Base-by-base conservation (phyloP, 2,888 invertebrate genomes). In the Drosophila paranaensis region DNA sequence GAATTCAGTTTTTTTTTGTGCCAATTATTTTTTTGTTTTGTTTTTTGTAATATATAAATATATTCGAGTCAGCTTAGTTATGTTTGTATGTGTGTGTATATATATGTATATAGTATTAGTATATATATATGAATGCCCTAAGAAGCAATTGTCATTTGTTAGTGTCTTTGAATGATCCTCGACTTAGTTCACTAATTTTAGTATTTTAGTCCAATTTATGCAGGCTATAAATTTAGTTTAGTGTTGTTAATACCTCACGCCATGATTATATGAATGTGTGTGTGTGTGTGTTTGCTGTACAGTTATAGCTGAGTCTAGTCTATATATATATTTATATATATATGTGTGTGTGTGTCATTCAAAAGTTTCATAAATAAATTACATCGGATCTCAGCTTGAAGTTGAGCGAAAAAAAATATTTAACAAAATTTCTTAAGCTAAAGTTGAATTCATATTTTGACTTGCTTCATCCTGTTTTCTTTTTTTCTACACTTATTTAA, bases 121-220 rank as follows among this genome's bases (percentile, higher is more conserved):
- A 65, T 33, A 37, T 20, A 37, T 20, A 20, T 60, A 45, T 53
- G 35, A 53, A 40, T 64, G 63, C 64, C 13, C 43, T 46, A 40
- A 30, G n/a, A 48, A 58, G 67, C 67, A 60, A 72, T 79, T 64
- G 76, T 78, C 71, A 74, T 77, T 81, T 79, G 75, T 89, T 81
- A 79, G 20, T 43, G 20, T 71, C 2, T 75, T 72, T 67, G 25
- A 30, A 65, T 58, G 33, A 39, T 58, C 79, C 75, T 82, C 76
- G 71, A 81, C 82, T 89, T 83, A 83, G 30, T n/a, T 30, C n/a
- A 20, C 56, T 80, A 80, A 56, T 67, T 75, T 81, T 79, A 88
- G 79, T 88, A 67, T 69, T 51, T 86, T 84, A 84, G 82, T 83
- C 85, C 78, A 74, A 74, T 72, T 25, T 51, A 8, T 65, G 54